Evolutionary conservation across 2,797 vertebrate species (phyloP).

Genomic region (Sebastiscus albofasciatus): DNA sequence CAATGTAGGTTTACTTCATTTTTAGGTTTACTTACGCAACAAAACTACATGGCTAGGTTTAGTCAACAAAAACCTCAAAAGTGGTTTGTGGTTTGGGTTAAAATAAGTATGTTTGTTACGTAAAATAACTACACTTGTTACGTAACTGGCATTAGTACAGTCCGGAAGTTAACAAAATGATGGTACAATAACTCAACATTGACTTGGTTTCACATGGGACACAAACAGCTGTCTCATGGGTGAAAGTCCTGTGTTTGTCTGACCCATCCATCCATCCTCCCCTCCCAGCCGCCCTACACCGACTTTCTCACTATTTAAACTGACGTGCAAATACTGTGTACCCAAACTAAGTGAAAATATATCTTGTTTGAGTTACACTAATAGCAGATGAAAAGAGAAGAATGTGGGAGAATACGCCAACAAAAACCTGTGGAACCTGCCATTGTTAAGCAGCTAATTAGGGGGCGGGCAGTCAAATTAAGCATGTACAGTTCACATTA

Average conservation of each 20-base stretch:
- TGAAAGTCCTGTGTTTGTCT: no score
- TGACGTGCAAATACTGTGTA: not conserved
- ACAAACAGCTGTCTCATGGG: no score
- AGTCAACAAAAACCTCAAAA: not conserved
- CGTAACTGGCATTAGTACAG: not conserved
- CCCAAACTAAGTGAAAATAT: not conserved
- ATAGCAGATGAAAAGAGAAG: conserved; percentile 1
- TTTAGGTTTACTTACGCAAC: not conserved
- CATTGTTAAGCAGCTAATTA: conserved; percentile 36
- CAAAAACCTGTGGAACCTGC: not conserved
- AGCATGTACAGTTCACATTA: conserved; percentile 13
- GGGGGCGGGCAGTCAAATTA: conserved; percentile 20
- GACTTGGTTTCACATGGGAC: no score
- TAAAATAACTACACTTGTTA: not conserved
- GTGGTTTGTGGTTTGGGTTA: not conserved
- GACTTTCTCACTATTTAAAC: no score
- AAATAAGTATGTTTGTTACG: not conserved
- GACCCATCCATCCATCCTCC: no score
- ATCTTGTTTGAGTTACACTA: conserved; percentile 1
- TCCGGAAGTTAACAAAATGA: not conserved
- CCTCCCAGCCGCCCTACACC: no score
- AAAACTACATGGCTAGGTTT: not conserved
- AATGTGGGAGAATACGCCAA: not conserved
- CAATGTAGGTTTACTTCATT: not conserved
- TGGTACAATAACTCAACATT: no score